These are phyloP conservation scores for Spongilla lacustris DNA, from an alignment of 37 sponge, comb jelly and placozoan genomes.

Conservation along the genomic window DNA sequence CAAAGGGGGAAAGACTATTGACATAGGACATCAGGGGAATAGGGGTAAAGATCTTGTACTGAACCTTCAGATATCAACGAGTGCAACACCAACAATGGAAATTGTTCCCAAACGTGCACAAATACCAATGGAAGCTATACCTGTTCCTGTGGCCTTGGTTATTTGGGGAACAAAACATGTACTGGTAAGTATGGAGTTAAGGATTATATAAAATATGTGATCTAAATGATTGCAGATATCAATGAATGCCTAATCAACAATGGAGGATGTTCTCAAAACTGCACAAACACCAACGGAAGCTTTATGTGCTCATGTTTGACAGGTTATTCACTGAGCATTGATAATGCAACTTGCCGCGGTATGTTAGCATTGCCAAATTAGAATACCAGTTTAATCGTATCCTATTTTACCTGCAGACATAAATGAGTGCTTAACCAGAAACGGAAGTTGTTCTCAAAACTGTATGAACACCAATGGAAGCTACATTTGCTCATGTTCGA, in stretches of 20 bases:
- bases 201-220: too few species aligned
- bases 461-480: neutral
- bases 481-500: neutral
- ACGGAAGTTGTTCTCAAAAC: neutral
- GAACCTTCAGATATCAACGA: neutral
- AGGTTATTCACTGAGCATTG: neutral
- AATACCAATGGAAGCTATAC: neutral
- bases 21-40: too few species aligned
- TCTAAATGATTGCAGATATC: neutral
- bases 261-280: neutral
- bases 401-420: neutral
- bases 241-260: neutral
- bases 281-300: neutral
- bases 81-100: neutral
- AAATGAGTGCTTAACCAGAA: neutral
- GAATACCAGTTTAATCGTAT: neutral
- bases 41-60: too few species aligned
- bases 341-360: neutral
- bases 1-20: too few species aligned
- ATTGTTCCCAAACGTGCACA: neutral
- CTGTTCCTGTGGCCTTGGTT: neutral
- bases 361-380: neutral
- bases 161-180: neutral
- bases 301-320: neutral
- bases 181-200: neutral